Evolutionary conservation across 2,888 invertebrate genomes (phyloP).

Genomic region (Hipparchia semele): DNA sequence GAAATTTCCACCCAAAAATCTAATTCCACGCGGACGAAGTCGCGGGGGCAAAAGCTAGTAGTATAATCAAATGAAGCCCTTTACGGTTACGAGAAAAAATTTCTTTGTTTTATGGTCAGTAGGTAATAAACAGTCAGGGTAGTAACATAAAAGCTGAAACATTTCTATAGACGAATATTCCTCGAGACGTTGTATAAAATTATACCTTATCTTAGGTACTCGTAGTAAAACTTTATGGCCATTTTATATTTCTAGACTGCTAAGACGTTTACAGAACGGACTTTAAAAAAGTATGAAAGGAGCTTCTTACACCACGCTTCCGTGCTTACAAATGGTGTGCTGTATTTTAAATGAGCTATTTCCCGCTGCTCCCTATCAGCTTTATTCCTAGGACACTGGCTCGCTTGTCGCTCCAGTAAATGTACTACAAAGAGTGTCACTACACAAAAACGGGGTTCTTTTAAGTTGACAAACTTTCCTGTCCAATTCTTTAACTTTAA

Average conservation of each 20-base stretch:
- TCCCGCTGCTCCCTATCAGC: constrained; percentile 60
- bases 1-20: no score
- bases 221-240: neutral
- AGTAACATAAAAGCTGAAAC: neutral
- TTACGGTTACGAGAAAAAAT: no score
- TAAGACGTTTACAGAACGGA: constrained; percentile 41
- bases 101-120: neutral
- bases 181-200: constrained; percentile 4
- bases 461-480: constrained; percentile 15
- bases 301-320: constrained; percentile 50
- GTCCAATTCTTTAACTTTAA: constrained; percentile 16
- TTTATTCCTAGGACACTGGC: constrained; percentile 52
- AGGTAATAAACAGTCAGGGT: neutral
- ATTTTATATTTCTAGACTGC: constrained; percentile 13
- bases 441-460: constrained; percentile 13
- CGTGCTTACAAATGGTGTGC: constrained; percentile 60
- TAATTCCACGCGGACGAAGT: no score
- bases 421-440: constrained; percentile 25
- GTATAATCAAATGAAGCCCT: no score
- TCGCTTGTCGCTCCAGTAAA: constrained; percentile 44
- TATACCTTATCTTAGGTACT: neutral
- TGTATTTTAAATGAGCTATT: constrained; percentile 75
- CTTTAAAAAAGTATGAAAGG: constrained; percentile 55
- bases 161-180: neutral
- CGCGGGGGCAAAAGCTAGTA: no score